Evolutionary conservation across 1,140 invertebrate genomes (phyloP).

Genomic region (Contarinia nasturtii): DNA sequence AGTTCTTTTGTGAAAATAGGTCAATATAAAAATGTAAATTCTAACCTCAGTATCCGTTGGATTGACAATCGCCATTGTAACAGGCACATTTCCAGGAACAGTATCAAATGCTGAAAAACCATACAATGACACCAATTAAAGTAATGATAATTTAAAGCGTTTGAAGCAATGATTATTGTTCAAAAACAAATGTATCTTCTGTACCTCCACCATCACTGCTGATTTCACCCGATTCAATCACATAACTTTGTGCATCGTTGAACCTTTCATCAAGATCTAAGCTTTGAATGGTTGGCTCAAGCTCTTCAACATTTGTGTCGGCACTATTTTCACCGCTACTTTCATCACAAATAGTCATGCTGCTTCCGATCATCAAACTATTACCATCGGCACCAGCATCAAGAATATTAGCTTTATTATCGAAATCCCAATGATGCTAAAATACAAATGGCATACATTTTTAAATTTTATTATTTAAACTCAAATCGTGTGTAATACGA

Average conservation of each 20-base stretch:
- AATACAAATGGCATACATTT: no score
- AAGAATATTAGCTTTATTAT: no score
- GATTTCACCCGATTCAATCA: conserved; percentile 24
- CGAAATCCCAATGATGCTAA: no score
- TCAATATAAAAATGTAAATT: conserved; percentile 11
- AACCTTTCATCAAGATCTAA: conserved; percentile 21
- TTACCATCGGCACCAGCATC: no score
- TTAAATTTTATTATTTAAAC: no score
- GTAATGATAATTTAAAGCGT: no score
- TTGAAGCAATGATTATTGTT: no score
- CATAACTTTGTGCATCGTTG: conserved; percentile 25
- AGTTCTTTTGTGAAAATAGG: not conserved
- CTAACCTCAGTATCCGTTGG: conserved; percentile 13
- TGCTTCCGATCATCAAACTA: not conserved
- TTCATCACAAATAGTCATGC: not conserved
- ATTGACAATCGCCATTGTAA: conserved; percentile 13
- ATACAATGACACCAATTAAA: no score
- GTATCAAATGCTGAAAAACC: conserved; percentile 16
- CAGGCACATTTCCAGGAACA: conserved; percentile 11
- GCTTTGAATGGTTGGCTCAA: conserved; percentile 11
- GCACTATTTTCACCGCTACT: conserved; percentile 3
- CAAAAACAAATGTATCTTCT: no score
- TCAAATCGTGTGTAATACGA: no score
- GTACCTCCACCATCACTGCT: conserved; percentile 8
- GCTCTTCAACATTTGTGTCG: conserved; percentile 6